phyloP scores from a whole-genome alignment of 2,888 invertebrate genomes.

The Pterobdella sp. region DNA sequence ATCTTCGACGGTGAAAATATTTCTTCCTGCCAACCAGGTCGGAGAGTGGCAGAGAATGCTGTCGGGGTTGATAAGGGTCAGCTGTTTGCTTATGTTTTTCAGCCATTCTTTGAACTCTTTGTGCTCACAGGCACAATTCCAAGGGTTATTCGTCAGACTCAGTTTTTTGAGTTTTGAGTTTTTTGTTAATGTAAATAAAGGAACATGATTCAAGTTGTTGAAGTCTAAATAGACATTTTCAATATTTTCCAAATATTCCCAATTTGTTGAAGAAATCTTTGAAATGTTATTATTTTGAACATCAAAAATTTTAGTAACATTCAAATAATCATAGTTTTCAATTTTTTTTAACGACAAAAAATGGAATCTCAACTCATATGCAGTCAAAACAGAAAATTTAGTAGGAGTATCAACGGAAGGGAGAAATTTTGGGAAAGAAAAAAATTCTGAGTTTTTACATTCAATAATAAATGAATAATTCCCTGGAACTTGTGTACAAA shows the following conservation, averaged over 20 bases:
- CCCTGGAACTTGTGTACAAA: conserved; percentile 9
- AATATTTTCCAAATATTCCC: neutral
- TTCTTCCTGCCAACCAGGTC: neutral
- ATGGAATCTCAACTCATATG: conserved; percentile 21
- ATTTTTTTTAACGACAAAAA: neutral
- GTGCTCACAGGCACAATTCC: conserved; percentile 23
- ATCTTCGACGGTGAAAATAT: conserved; percentile 22
- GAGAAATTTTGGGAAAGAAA: neutral
- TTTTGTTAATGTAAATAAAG: neutral
- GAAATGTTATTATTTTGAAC: conserved; percentile 13
- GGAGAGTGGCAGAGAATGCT: conserved; percentile 24
- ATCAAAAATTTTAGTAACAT: conserved; percentile 6
- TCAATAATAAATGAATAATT: conserved; percentile 14
- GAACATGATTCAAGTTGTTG: conserved; percentile 15
- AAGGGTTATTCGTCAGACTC: conserved; percentile 24
- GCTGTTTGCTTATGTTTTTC: neutral
- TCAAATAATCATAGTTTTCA: conserved; percentile 14
- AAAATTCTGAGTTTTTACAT: neutral
- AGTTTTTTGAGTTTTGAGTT: neutral
- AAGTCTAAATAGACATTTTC: conserved; percentile 6
- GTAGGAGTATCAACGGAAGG: conserved; percentile 8
- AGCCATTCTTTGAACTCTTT: conserved; percentile 27
- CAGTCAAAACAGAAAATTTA: neutral
- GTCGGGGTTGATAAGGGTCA: conserved; percentile 7
- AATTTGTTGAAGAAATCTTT: conserved; percentile 14